Conservation (phyloP, 2,113 vertebrate species). For the Abramis brama region DNA sequence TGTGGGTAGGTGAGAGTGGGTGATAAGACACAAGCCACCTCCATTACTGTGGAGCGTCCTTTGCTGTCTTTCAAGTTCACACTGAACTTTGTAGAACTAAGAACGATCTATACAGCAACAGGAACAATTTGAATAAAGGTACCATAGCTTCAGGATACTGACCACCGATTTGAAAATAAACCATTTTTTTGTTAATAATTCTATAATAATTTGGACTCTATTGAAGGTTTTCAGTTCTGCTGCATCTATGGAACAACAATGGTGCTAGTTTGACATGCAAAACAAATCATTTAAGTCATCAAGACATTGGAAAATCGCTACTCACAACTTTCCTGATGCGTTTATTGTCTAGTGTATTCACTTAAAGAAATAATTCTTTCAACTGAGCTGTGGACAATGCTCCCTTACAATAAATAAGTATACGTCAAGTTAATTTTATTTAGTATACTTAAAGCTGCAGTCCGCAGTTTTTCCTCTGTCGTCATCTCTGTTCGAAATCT, state of each 20-base stretch:
- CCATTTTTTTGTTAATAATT: constrained; percentile 2
- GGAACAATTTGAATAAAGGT: neutral
- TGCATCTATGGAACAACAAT: neutral
- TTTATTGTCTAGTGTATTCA: neutral
- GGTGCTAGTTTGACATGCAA: too few species aligned
- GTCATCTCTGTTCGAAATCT: too few species aligned
- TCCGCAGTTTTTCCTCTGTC: too few species aligned
- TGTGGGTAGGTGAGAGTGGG: constrained; percentile 18
- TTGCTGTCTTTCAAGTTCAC: constrained; percentile 41
- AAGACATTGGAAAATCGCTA: neutral
- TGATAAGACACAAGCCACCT: constrained; percentile 23
- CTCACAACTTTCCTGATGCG: neutral
- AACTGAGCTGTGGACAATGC: neutral
- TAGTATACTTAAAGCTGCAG: too few species aligned
- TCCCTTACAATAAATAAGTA: too few species aligned
- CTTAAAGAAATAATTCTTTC: neutral
- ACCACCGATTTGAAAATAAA: constrained; percentile 9
- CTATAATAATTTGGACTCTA: neutral
- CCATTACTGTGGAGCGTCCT: constrained; percentile 22
- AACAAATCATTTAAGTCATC: neutral
- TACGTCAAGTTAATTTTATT: too few species aligned
- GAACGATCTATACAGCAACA: neutral
- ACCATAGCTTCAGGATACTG: neutral
- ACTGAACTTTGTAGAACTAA: neutral
- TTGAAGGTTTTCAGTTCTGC: neutral